phyloP scores from a whole-genome alignment of 1,140 invertebrate species.

The Drosophila saltans region DNA sequence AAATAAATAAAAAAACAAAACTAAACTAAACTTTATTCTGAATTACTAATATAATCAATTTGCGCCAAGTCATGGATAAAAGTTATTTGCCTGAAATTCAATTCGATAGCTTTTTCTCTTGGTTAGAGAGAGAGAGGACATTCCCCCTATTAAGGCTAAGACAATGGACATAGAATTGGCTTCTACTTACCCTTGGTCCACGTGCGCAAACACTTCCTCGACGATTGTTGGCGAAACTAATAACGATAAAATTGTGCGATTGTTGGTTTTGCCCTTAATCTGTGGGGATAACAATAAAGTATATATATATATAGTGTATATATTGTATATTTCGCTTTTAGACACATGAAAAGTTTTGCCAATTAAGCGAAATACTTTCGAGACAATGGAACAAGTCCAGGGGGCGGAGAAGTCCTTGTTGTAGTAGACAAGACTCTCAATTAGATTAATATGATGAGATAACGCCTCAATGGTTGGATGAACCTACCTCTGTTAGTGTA shows the following conservation, averaged over 20 bases:
- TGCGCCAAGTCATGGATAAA: constrained; percentile 58
- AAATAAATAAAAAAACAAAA: constrained; percentile 1
- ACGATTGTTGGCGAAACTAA: constrained; percentile 81
- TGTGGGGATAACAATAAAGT: constrained; percentile 76
- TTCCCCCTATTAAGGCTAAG: constrained; percentile 31
- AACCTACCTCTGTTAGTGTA: constrained; percentile 86
- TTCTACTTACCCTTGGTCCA: constrained; percentile 74
- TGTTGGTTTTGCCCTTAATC: constrained; percentile 83
- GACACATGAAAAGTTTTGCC: constrained; percentile 78
- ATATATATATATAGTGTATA: constrained; percentile 51
- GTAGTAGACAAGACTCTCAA: constrained; percentile 51
- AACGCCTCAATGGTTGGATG: not conserved
- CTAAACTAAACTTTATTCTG: constrained; percentile 24
- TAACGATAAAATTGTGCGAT: constrained; percentile 83
- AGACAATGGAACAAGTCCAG: constrained; percentile 37
- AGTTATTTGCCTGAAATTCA: constrained; percentile 60
- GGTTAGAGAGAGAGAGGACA: constrained; percentile 19
- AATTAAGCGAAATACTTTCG: constrained; percentile 73
- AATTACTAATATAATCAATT: constrained; percentile 60
- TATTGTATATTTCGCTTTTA: constrained; percentile 49
- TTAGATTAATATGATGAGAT: constrained; percentile 75
- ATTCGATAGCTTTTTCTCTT: constrained; percentile 45
- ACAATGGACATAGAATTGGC: constrained; percentile 58
- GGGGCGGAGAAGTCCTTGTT: not conserved
- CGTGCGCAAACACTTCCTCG: constrained; percentile 70